These are phyloP conservation scores for Mesorhabditis sp. DNA, from an alignment of 2,888 invertebrate genomes.

Conservation along the genomic window DNA sequence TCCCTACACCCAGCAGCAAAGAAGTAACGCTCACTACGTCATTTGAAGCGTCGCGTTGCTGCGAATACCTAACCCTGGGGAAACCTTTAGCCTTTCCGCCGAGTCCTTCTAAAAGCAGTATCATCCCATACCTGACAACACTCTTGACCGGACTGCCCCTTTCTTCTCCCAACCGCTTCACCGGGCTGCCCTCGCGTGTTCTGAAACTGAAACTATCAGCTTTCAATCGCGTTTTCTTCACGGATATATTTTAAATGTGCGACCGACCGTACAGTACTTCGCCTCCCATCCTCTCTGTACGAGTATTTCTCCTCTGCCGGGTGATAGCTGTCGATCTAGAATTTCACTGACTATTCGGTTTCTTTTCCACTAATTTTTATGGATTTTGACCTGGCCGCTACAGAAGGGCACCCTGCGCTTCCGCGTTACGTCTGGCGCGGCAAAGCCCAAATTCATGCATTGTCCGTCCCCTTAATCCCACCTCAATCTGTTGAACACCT, in stretches of 20 bases:
- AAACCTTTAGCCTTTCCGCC: too few species aligned
- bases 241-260: not conserved
- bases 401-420: too few species aligned
- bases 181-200: not conserved
- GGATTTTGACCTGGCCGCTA: too few species aligned
- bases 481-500: not conserved
- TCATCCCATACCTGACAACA: not conserved
- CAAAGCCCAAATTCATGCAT: too few species aligned
- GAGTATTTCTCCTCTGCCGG: not conserved
- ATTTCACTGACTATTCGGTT: not conserved
- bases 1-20: too few species aligned
- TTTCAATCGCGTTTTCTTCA: too few species aligned
- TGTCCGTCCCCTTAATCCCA: not conserved
- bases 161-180: not conserved
- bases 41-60: too few species aligned
- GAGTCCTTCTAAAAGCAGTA: not conserved
- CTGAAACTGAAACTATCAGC: not conserved
- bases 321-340: not conserved
- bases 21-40: too few species aligned
- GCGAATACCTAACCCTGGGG: too few species aligned
- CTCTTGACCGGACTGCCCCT: not conserved
- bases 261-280: not conserved
- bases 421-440: too few species aligned
- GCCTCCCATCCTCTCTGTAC: not conserved
- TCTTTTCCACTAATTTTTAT: too few species aligned